Conservation (phyloP, 35 echinoderm and acorn worm species). For the Heliocidaris tuberculata region DNA sequence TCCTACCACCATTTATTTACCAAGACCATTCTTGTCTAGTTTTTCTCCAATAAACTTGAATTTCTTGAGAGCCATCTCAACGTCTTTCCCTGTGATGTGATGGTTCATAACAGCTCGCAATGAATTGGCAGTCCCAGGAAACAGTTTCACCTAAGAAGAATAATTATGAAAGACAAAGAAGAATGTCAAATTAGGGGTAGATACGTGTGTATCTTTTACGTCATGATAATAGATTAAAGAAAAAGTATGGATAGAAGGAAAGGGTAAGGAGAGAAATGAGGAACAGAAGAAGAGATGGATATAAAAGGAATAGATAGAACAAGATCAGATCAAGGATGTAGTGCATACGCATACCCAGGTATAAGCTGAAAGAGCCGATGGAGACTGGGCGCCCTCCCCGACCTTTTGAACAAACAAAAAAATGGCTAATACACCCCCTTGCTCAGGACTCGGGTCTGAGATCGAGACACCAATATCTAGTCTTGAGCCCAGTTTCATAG, state of each 20-base stretch:
- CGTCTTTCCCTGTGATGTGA: conserved; percentile 47
- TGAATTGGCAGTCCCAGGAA: neutral
- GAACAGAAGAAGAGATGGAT: too few species aligned
- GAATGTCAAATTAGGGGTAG: neutral
- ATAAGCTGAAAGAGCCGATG: too few species aligned
- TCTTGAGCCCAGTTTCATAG: too few species aligned
- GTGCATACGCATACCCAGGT: too few species aligned
- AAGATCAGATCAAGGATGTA: too few species aligned
- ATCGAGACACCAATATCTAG: too few species aligned
- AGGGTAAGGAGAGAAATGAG: neutral
- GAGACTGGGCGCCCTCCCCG: too few species aligned
- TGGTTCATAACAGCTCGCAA: conserved; percentile 44
- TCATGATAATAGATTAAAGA: neutral
- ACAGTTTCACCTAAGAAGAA: conserved; percentile 45
- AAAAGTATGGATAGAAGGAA: neutral
- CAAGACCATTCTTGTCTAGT: conserved; percentile 8
- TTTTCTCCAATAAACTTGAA: conserved; percentile 48
- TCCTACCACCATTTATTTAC: neutral
- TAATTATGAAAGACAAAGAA: neutral
- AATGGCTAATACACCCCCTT: too few species aligned
- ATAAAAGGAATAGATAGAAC: too few species aligned
- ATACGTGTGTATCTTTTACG: neutral
- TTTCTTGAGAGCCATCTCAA: conserved; percentile 57
- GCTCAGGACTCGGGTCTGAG: too few species aligned
- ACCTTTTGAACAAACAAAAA: too few species aligned